These are phyloP conservation scores for Tachina fera DNA, from an alignment of 2,888 invertebrate species.

Conservation along the genomic window DNA sequence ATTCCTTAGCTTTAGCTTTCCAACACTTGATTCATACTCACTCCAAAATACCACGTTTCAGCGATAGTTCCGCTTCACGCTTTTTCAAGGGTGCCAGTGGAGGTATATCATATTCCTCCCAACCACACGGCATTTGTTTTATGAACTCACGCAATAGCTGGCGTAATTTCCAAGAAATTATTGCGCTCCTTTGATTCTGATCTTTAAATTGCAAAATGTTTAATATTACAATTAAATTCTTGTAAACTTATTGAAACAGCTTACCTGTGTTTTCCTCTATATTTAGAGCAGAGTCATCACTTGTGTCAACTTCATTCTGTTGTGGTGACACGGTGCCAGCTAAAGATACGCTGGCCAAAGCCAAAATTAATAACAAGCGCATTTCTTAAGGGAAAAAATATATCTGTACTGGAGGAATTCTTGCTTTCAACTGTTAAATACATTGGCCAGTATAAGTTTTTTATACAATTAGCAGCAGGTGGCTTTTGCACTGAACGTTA, in stretches of 20 bases:
- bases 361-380: slow-evolving; percentile 78
- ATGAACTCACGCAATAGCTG: slow-evolving; percentile 77
- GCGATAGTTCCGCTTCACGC: slow-evolving; percentile 72
- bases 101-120: slow-evolving; percentile 76
- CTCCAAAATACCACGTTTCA: slow-evolving; percentile 76
- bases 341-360: slow-evolving; percentile 75
- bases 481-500: background rate
- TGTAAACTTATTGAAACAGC: slow-evolving; percentile 32
- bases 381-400: slow-evolving; percentile 68
- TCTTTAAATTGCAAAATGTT: background rate
- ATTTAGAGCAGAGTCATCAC: slow-evolving; percentile 45
- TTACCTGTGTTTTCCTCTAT: slow-evolving; percentile 74
- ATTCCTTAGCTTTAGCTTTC: too few species aligned
- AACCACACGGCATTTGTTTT: slow-evolving; percentile 79
- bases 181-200: slow-evolving; percentile 28
- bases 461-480: slow-evolving; percentile 72
- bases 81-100: slow-evolving; percentile 77
- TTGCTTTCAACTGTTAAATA: slow-evolving; percentile 64
- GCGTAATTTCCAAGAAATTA: slow-evolving; percentile 78
- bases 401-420: slow-evolving; percentile 27
- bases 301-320: background rate
- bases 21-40: slow-evolving; percentile 57
- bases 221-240: background rate
- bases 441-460: slow-evolving; percentile 67
- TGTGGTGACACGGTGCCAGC: slow-evolving; percentile 73